Conservation (phyloP, 2,888 invertebrate species). For the Caenorhabditis virilis region DNA sequence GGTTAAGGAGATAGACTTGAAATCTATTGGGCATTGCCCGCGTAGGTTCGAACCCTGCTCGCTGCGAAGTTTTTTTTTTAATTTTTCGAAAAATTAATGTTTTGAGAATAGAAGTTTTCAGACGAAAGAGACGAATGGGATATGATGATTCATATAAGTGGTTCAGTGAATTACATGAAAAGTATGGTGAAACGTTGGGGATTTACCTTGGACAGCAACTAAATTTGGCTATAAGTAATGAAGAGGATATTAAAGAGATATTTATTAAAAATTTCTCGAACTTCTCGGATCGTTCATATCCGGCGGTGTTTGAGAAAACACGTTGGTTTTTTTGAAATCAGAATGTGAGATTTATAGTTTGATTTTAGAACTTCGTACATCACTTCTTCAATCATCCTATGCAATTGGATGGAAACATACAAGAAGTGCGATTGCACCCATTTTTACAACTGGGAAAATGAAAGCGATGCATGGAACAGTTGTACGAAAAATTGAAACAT, state of each 20-base stretch:
- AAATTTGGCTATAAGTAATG: slow-evolving; percentile 45
- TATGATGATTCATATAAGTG: slow-evolving; percentile 33
- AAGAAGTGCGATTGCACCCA: slow-evolving; percentile 17
- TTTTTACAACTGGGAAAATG: slow-evolving; percentile 42
- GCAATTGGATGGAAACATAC: slow-evolving; percentile 21
- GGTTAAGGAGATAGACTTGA: slow-evolving; percentile 77
- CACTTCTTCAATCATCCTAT: slow-evolving; percentile 16
- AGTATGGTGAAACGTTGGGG: slow-evolving; percentile 39
- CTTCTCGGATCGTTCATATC: slow-evolving; percentile 50
- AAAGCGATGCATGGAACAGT: slow-evolving; percentile 43
- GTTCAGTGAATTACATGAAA: slow-evolving; percentile 15
- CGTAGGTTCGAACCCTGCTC: slow-evolving; percentile 77
- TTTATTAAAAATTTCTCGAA: slow-evolving; percentile 60
- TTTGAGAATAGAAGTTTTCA: no score
- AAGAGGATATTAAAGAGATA: slow-evolving; percentile 53
- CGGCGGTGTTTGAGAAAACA: slow-evolving; percentile 23
- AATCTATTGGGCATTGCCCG: slow-evolving; percentile 77
- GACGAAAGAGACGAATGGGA: slow-evolving; percentile 11
- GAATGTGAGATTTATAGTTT: no score
- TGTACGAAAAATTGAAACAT: slow-evolving; percentile 31
- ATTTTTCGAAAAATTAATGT: no score
- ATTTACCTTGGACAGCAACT: slow-evolving; percentile 49
- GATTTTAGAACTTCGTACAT: slow-evolving; percentile 9
- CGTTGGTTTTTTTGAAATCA: slow-evolving; percentile 6
- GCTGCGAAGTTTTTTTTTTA: slow-evolving; percentile 55